phyloP scores from a whole-genome alignment of 2,888 invertebrate genomes.

The Polylopha cassiicola region DNA sequence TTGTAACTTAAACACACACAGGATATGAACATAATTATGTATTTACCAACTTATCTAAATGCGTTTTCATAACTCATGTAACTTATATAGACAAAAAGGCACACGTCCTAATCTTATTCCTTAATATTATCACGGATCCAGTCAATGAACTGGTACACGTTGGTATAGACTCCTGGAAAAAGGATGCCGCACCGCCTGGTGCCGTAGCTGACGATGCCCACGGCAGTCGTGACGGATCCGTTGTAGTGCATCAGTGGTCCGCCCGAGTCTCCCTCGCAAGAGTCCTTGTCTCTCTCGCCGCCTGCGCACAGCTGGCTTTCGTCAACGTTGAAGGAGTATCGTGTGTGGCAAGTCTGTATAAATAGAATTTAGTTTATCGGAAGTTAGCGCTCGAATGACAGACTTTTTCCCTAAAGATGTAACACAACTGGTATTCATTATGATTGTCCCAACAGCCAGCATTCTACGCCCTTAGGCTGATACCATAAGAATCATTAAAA shows the following conservation, averaged over 20 bases:
- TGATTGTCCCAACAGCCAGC: no score
- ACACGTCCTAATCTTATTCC: no score
- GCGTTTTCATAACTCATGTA: no score
- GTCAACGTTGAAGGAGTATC: conserved; percentile 29
- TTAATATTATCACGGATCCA: conserved; percentile 77
- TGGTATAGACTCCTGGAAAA: conserved; percentile 80
- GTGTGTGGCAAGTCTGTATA: conserved; percentile 38
- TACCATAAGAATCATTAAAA: no score
- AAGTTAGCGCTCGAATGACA: no score
- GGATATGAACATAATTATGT: no score
- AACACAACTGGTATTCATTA: no score
- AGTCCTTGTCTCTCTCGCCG: conserved; percentile 74
- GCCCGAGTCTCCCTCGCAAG: conserved; percentile 80
- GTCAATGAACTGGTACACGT: conserved; percentile 71
- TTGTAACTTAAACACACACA: no score
- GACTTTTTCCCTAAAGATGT: neutral
- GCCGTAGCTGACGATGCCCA: conserved; percentile 81
- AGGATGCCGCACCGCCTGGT: conserved; percentile 77
- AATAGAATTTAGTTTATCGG: no score
- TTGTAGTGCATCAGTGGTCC: conserved; percentile 77
- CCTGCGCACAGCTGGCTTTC: conserved; percentile 75
- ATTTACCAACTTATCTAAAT: conserved; percentile 10
- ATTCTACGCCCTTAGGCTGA: no score
- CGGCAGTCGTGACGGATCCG: conserved; percentile 36
- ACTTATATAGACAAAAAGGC: no score